Percentiles rank a stretch among this genome's conserved stretches.
Evolutionary conservation across 2,888 invertebrate species (phyloP).

Genomic region (Oscheius myriophilus): DNA sequence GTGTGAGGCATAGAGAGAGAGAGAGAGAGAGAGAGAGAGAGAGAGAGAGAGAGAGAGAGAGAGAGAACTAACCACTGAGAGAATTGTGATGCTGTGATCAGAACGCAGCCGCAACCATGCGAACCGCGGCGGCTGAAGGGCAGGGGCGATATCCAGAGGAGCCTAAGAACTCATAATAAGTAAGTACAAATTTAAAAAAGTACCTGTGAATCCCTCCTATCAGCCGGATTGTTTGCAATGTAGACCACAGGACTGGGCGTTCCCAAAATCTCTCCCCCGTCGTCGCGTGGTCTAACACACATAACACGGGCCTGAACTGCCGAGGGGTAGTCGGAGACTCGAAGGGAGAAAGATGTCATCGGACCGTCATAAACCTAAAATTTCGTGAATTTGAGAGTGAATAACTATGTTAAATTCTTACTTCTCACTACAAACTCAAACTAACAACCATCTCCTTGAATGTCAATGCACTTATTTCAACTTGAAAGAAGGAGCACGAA

Average conservation of each 20-base stretch:
- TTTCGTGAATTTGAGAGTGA: not conserved
- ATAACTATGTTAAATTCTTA: too few species aligned
- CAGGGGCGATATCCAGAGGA: slow-evolving; percentile 4
- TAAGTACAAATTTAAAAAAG: too few species aligned
- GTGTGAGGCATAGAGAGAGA: too few species aligned
- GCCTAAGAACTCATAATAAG: not conserved
- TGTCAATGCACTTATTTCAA: too few species aligned
- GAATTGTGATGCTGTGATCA: slow-evolving; percentile 22
- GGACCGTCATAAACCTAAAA: slow-evolving; percentile 74
- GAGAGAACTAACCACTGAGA: slow-evolving; percentile 18
- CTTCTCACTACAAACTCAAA: too few species aligned
- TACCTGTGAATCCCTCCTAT: slow-evolving; percentile 17
- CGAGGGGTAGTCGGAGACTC: slow-evolving; percentile 75
- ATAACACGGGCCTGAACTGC: slow-evolving; percentile 41
- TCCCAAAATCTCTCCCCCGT: slow-evolving; percentile 32
- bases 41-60: not conserved
- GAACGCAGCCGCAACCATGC: slow-evolving; percentile 6
- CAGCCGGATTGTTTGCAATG: slow-evolving; percentile 30
- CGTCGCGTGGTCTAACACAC: slow-evolving; percentile 30
- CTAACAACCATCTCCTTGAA: too few species aligned
- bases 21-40: not conserved
- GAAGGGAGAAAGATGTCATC: slow-evolving; percentile 74
- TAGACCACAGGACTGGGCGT: slow-evolving; percentile 40
- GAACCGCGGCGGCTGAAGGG: not conserved
- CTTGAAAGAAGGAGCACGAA: too few species aligned